These are phyloP conservation scores for Rhinogobio ventralis DNA, from an alignment of 2,797 vertebrate genomes.

Conservation along the genomic window DNA sequence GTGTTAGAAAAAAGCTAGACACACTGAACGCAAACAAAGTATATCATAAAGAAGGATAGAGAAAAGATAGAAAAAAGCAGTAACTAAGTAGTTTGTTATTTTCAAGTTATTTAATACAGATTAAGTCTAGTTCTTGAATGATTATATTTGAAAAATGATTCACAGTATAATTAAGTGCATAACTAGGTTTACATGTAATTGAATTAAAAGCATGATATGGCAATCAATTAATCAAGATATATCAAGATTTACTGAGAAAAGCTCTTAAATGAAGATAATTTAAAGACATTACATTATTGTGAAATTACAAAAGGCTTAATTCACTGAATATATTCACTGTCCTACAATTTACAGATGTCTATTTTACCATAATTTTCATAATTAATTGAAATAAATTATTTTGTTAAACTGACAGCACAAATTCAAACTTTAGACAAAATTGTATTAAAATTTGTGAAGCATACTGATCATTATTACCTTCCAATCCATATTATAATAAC, in stretches of 20 bases:
- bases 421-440: neutral
- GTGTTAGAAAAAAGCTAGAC: neutral
- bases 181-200: neutral
- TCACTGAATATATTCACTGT: neutral
- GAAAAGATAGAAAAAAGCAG: neutral
- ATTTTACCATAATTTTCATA: neutral
- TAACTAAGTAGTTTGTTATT: neutral
- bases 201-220: neutral
- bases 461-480: neutral
- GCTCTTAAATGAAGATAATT: neutral
- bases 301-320: neutral
- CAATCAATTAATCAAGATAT: neutral
- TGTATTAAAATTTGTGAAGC: neutral
- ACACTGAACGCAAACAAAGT: neutral
- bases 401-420: neutral
- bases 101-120: neutral
- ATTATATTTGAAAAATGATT: constrained; percentile 9
- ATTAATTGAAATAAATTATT: neutral
- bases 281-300: neutral
- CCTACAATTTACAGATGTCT: neutral
- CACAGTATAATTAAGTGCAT: neutral
- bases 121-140: neutral
- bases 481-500: neutral
- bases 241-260: neutral
- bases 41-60: neutral